These are phyloP conservation scores for Amazona ochrocephala DNA, from an alignment of 2,797 vertebrate species.

Conservation along the genomic window DNA sequence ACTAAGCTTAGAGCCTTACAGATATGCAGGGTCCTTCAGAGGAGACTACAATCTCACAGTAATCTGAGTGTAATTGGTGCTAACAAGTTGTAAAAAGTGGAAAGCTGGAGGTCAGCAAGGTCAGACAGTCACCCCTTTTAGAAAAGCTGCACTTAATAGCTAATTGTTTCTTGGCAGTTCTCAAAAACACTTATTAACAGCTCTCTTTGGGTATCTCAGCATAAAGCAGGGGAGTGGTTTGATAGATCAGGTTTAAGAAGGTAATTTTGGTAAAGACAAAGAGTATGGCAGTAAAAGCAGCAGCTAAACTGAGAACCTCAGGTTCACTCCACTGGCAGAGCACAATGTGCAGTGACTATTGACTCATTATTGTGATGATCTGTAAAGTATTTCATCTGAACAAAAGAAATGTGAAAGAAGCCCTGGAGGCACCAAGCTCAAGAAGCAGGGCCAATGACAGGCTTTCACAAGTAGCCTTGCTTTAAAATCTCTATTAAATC, in stretches of 20 bases:
- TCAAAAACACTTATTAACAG: neutral
- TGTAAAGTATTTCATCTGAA: neutral
- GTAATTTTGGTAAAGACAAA: neutral
- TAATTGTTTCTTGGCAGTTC: neutral
- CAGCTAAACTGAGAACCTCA: neutral
- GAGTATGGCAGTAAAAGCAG: neutral
- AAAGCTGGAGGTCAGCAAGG: constrained; percentile 3
- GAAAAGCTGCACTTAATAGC: neutral
- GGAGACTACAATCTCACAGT: neutral
- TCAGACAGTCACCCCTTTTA: neutral
- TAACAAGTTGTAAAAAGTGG: constrained; percentile 13
- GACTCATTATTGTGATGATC: neutral
- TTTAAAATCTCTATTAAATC: neutral
- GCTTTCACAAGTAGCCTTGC: neutral
- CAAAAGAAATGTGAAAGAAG: neutral
- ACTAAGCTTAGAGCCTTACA: neutral
- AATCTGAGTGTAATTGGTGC: neutral
- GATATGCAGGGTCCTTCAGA: neutral
- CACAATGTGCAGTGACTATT: neutral
- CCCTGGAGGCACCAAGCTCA: neutral
- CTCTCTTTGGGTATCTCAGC: neutral
- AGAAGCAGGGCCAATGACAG: neutral
- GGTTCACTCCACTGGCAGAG: neutral
- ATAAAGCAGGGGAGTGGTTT: neutral
- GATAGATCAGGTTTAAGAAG: neutral